Evolutionary conservation across 2,888 invertebrate genomes (phyloP).

Genomic region (Oscheius sp.): DNA sequence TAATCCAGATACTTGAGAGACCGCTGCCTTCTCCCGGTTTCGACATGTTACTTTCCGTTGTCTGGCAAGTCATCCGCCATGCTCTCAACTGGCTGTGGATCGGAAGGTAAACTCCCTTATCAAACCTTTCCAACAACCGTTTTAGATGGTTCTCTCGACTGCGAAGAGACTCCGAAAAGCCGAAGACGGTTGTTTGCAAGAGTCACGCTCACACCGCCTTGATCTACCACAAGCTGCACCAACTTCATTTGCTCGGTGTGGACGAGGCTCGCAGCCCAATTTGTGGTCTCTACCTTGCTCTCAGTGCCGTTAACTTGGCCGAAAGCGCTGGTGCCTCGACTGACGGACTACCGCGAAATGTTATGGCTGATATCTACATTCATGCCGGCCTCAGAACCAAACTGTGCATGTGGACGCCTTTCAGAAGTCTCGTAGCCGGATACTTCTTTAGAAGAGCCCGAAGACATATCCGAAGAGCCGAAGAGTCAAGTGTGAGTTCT

Average conservation of each 20-base stretch:
- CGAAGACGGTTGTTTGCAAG: conserved; percentile 65
- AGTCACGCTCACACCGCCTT: conserved; percentile 71
- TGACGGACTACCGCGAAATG: conserved; percentile 54
- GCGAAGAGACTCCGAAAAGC: conserved; percentile 49
- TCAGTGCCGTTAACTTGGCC: conserved; percentile 70
- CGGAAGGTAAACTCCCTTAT: conserved; percentile 56
- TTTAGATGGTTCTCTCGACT: conserved; percentile 44
- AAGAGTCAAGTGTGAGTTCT: conserved; percentile 41
- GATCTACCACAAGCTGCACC: conserved; percentile 71
- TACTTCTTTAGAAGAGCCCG: conserved; percentile 68
- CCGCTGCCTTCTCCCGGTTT: conserved; percentile 66
- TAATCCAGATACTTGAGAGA: conserved; percentile 60
- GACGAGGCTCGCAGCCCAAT: conserved; percentile 43
- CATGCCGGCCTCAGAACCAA: conserved; percentile 55
- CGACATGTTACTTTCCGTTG: conserved; percentile 61
- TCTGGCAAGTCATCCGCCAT: conserved; percentile 66
- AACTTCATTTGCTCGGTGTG: conserved; percentile 67
- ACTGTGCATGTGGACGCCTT: conserved; percentile 59
- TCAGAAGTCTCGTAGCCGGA: conserved; percentile 59
- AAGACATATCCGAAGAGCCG: conserved; percentile 62
- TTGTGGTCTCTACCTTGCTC: conserved; percentile 65
- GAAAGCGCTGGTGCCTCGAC: conserved; percentile 66
- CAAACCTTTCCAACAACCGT: background rate
- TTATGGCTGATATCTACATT: conserved; percentile 58
- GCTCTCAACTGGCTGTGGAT: conserved; percentile 70